Percentiles rank a stretch among this genome's conserved stretches.
Evolutionary conservation across 2,113 vertebrate genomes (phyloP).

Genomic region (Grus americana): DNA sequence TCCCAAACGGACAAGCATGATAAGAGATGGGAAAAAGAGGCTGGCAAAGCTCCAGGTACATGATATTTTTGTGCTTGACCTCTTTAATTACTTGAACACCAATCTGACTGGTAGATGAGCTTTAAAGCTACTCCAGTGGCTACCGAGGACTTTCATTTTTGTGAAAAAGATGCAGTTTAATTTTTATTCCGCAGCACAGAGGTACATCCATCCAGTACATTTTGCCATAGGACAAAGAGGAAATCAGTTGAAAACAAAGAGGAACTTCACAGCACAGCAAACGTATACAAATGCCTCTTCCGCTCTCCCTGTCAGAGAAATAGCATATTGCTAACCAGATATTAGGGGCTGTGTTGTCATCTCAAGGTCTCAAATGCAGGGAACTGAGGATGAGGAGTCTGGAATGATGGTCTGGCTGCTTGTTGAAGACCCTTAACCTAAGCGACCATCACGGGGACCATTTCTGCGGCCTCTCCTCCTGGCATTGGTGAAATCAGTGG

Average conservation of each 20-base stretch:
- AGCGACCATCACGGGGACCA: not conserved
- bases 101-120: slow-evolving; percentile 18
- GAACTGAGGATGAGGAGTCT: not conserved
- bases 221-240: not conserved
- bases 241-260: not conserved
- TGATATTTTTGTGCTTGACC: slow-evolving; percentile 17
- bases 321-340: not conserved
- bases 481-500: not conserved
- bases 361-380: not conserved
- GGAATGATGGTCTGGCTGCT: not conserved
- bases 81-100: slow-evolving; percentile 56
- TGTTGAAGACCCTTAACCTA: not conserved
- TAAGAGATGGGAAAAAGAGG: slow-evolving; percentile 49
- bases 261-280: not conserved
- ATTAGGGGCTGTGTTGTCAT: not conserved
- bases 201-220: not conserved
- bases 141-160: not conserved
- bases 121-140: slow-evolving; percentile 17
- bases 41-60: slow-evolving; percentile 54
- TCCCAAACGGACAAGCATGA: slow-evolving; percentile 51
- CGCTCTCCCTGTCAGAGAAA: not conserved
- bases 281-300: not conserved
- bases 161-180: not conserved
- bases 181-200: not conserved
- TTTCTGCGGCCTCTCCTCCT: not conserved